These are phyloP conservation scores for Pasiphila rectangulata DNA, from an alignment of 2,888 invertebrate species.

Conservation along the genomic window DNA sequence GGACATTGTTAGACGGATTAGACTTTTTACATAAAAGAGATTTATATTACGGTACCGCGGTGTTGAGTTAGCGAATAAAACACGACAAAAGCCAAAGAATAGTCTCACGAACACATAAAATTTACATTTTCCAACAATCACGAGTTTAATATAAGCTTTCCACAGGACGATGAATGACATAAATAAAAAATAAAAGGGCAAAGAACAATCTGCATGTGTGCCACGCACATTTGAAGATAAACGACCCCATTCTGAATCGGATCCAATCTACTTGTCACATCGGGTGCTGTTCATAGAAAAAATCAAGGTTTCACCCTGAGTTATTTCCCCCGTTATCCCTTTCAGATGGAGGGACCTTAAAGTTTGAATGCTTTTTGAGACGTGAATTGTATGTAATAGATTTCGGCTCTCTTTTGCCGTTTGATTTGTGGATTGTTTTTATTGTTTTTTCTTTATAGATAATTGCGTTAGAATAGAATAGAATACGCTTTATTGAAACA, in stretches of 20 bases:
- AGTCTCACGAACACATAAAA: constrained; percentile 5
- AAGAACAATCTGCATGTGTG: constrained; percentile 28
- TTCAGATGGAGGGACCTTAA: constrained; percentile 19
- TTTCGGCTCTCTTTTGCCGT: background rate
- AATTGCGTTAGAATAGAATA: no score
- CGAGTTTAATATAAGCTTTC: constrained; percentile 17
- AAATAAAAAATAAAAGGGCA: constrained; percentile 23
- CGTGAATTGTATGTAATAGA: constrained; percentile 4
- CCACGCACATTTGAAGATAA: constrained; percentile 50
- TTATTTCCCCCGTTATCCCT: constrained; percentile 20
- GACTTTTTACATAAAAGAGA: background rate
- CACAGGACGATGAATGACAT: constrained; percentile 15
- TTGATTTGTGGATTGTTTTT: background rate
- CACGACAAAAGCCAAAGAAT: background rate
- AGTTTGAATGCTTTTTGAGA: constrained; percentile 7
- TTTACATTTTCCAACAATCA: constrained; percentile 16
- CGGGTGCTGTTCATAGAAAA: constrained; percentile 21
- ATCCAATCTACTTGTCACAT: constrained; percentile 31
- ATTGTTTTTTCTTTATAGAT: background rate
- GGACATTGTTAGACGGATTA: no score
- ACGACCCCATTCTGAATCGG: constrained; percentile 50
- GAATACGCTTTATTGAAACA: no score
- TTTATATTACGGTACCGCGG: no score
- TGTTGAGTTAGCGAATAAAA: no score
- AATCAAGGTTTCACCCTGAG: constrained; percentile 18